Evolutionary conservation across 2,113 vertebrate species (phyloP), one percentile per base, ranked within the genome.

Genomic region (Tricholaema leucomelas): DNA sequence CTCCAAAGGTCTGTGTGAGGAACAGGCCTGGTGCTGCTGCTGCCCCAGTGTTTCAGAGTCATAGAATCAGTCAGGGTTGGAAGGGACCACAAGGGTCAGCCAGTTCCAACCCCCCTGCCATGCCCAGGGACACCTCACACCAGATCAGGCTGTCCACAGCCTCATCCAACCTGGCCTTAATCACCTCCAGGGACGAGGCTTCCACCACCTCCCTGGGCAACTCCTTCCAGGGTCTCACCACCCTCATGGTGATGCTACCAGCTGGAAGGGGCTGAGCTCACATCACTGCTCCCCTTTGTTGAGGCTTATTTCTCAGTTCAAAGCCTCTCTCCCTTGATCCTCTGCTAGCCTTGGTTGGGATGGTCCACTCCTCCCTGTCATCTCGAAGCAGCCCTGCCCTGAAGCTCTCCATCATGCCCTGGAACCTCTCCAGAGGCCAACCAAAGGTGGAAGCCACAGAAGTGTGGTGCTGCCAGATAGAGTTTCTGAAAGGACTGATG

Each of bases 351-450:
- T 20, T 12, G 9, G 25, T 19, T 35, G 0, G 9, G 42, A 17
- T 0, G 1, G n/a, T 35, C 46, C 3, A 0, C 16, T 75, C 23
- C 19, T 59, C 38, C 74, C 56, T 8, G 23, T 25, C 42, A 4
- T 36, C 28, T 21, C 4, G 0, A 27, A 21, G 81, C 81, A 55
- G 19, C 46, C 30, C 21, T 38, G 64, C 54, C 52, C 19, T 48
- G 33, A 61, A 46, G 75, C 50, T 44, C 56, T 23, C 52, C 20
- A 5, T 19, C 24, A 1, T 8, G 0, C 31, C 25, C 46, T 3
- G 8, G 33, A 44, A 69, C 72, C n/a, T 80, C 35, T 40, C 6
- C 0, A 5, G 63, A 15, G 55, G 35, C 71, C 40, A 12, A 54
- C 25, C 35, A 24, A 27, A 84, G 77, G 77, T 81, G 77, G 74